Evolutionary conservation across 2,113 vertebrate genomes (phyloP), one percentile per base, ranked within the genome.

Genomic region (Lota lota): DNA sequence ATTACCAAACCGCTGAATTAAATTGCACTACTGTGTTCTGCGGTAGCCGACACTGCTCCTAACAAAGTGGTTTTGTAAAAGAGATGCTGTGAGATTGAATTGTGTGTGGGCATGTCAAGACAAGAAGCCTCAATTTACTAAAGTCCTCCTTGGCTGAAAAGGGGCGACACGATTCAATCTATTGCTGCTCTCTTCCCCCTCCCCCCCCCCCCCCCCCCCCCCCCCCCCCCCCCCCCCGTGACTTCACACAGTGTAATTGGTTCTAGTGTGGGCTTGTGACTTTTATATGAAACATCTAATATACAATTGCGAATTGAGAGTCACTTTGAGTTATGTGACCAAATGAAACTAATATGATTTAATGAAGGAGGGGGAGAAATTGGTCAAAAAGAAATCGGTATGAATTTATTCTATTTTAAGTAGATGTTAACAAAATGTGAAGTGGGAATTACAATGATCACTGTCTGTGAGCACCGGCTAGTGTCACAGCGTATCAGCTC

Each of bases 1-100:
- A 80, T 84, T 87, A 91, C 88, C 88, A 90, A 90, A 88, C 88
- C 79, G 86, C 83, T 84, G 80, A 91, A 87, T 81, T 85, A 78
- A 89, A 88, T 92, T 91, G 91, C 90, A 92, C 91, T 92, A 92
- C 78, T 83, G 81, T 83, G 77, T 88, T 84, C 68, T 82, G 79
- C 84, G 75, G 76, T 77, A 67, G 70, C 73, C 73, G 77, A 84
- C 75, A 61, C 66, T 75, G 71, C 75, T 84, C 66, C 77, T 66
- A 78, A 73, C 76, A 71, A 68, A 81, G 78, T 80, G 11, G 18
- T 65, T 78, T 68, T 76, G 74, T 76, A 77, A 47, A 79, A 77
- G 54, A 81, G 79, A 78, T 80, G 79, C 87, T 72, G 80, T 87
- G 80, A 79, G 81, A 72, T 75, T 79, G 67, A 78, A 69, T 22